Percentiles rank a stretch among this genome's conserved stretches.
These are phyloP conservation scores for Myotis yumanensis DNA, from an alignment of 2,113 vertebrate genomes.

Conservation along the genomic window DNA sequence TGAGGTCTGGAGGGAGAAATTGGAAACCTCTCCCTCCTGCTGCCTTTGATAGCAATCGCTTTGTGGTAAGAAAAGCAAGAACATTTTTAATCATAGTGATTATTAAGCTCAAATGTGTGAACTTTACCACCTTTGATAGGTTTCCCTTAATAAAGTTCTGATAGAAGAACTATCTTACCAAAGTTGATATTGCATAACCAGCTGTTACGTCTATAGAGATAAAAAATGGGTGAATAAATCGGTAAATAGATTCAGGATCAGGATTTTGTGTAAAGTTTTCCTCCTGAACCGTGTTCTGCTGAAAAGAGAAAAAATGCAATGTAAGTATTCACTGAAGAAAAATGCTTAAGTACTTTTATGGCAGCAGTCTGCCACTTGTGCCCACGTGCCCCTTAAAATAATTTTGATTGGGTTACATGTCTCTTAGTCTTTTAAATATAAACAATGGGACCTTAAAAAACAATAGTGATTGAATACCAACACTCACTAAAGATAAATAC, in stretches of 20 bases:
- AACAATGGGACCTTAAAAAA: background rate
- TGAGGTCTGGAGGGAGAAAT: background rate
- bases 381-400: background rate
- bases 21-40: background rate
- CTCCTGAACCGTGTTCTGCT: conserved; percentile 87
- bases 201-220: conserved; percentile 88
- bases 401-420: background rate
- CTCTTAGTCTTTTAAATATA: conserved; percentile 12
- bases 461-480: background rate
- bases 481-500: conserved; percentile 13
- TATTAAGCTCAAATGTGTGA: background rate
- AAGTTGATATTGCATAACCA: conserved; percentile 89
- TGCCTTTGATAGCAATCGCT: background rate
- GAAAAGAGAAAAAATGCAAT: conserved; percentile 70
- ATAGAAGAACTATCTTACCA: conserved; percentile 82
- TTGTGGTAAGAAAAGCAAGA: conserved; percentile 22
- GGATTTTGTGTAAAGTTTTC: conserved; percentile 86
- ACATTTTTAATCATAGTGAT: background rate
- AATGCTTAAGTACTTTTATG: background rate
- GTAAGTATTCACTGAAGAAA: background rate
- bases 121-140: background rate
- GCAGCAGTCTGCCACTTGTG: background rate
- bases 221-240: conserved; percentile 88
- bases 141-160: conserved; percentile 39
- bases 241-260: conserved; percentile 90